A percentile compares a stretch with the other conserved stretches of the same genome.
phyloP scores from a whole-genome alignment of 2,888 invertebrate species.

The Apamea anceps region DNA sequence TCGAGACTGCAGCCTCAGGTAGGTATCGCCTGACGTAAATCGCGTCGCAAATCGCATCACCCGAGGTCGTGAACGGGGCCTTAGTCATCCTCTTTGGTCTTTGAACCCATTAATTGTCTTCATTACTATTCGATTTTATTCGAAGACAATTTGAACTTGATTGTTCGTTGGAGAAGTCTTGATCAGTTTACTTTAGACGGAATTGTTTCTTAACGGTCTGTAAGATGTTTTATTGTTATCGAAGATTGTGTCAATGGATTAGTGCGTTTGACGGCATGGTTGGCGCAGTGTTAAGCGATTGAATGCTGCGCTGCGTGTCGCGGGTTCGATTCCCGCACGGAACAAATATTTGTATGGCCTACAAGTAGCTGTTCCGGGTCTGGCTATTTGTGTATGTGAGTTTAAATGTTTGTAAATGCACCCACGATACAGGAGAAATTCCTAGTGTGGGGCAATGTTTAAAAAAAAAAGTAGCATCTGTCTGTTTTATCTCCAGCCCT shows the following conservation, averaged over 20 bases:
- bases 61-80: not conserved
- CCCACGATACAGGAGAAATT: too few species aligned
- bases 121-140: constrained; percentile 73
- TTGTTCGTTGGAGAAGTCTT: constrained; percentile 51
- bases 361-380: too few species aligned
- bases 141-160: constrained; percentile 65
- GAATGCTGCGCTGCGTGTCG: too few species aligned
- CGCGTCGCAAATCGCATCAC: not conserved
- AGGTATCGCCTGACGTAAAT: not conserved
- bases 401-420: too few species aligned
- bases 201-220: constrained; percentile 51
- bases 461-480: not conserved
- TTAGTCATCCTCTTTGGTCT: constrained; percentile 66
- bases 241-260: constrained; percentile 37
- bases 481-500: constrained; percentile 26
- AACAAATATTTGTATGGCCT: too few species aligned
- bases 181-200: constrained; percentile 42
- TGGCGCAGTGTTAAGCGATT: too few species aligned
- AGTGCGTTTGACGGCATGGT: not conserved
- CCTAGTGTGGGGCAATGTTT: too few species aligned
- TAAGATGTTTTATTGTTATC: constrained; percentile 42
- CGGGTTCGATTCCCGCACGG: too few species aligned
- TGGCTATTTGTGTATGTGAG: too few species aligned
- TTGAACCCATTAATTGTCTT: constrained; percentile 69
- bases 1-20: not conserved